Evolutionary conservation across 1,140 invertebrate genomes (phyloP).

Genomic region (Mactra quadrangularis): DNA sequence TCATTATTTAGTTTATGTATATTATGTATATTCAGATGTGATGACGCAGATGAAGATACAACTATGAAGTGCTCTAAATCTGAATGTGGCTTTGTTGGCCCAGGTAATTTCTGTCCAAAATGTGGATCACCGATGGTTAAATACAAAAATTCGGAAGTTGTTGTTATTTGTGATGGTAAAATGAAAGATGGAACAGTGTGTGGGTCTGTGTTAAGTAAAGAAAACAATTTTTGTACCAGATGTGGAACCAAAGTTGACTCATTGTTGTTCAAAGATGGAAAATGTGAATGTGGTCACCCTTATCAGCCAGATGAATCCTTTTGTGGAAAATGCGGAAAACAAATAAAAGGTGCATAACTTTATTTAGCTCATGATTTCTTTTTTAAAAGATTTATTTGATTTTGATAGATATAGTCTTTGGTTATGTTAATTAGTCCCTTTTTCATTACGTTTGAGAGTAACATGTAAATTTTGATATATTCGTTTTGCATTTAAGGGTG

Average conservation of each 20-base stretch:
- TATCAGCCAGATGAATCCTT: background rate
- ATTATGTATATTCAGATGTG: too few relatives aligned
- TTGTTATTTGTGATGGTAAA: slow-evolving; percentile 3
- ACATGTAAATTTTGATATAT: too few relatives aligned
- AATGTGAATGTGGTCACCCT: background rate
- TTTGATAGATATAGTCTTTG: too few relatives aligned
- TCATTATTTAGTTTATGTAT: too few relatives aligned
- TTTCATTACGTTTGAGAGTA: too few relatives aligned
- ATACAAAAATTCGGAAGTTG: background rate
- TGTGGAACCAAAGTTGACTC: slow-evolving; percentile 7
- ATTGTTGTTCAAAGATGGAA: background rate
- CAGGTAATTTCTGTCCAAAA: background rate
- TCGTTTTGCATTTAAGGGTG: too few relatives aligned
- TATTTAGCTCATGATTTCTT: too few relatives aligned
- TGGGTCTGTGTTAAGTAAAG: background rate
- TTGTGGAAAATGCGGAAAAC: background rate
- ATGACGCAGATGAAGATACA: background rate
- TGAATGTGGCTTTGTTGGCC: background rate
- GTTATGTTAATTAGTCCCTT: too few relatives aligned
- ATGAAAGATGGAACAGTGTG: background rate
- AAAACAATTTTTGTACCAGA: background rate
- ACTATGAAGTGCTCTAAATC: slow-evolving; percentile 1
- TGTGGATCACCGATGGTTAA: background rate
- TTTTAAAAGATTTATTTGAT: too few relatives aligned
- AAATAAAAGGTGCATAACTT: too few relatives aligned